Conservation (phyloP, 2,113 vertebrate species). For the Pangasianodon gigas region DNA sequence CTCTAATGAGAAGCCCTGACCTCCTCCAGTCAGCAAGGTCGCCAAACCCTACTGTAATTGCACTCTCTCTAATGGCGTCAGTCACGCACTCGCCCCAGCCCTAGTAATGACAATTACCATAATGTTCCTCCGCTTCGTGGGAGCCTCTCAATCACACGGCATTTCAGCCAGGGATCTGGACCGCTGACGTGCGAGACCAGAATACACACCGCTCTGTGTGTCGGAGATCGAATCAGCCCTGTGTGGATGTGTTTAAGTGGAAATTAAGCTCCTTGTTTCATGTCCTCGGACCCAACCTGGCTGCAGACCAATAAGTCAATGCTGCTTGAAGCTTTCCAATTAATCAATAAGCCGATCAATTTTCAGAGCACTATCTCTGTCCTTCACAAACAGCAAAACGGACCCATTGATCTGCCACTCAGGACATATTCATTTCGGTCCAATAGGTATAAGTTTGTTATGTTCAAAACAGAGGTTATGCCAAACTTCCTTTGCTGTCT, state of each 20-base stretch:
- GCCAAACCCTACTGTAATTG: constrained; percentile 81
- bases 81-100: constrained; percentile 76
- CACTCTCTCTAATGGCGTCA: constrained; percentile 81
- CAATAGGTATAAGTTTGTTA: not conserved
- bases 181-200: constrained; percentile 44
- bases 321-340: constrained; percentile 45
- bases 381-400: constrained; percentile 40
- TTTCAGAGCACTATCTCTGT: constrained; percentile 29
- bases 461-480: constrained; percentile 1
- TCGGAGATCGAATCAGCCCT: constrained; percentile 34
- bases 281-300: constrained; percentile 36
- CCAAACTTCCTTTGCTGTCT: not conserved
- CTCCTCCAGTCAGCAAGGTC: constrained; percentile 83
- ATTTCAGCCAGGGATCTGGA: constrained; percentile 63
- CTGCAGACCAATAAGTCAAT: constrained; percentile 45
- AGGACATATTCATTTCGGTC: constrained; percentile 19
- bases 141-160: constrained; percentile 69
- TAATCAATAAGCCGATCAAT: constrained; percentile 42
- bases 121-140: constrained; percentile 71
- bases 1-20: constrained; percentile 83
- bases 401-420: constrained; percentile 24
- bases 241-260: constrained; percentile 39
- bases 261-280: constrained; percentile 23
- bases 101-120: constrained; percentile 80
- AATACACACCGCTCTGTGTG: constrained; percentile 43